A percentile compares a stretch with the other conserved stretches of the same genome.
Evolutionary conservation across 2,888 invertebrate genomes (phyloP).

Genomic region (Cerceris ruficornis): DNA sequence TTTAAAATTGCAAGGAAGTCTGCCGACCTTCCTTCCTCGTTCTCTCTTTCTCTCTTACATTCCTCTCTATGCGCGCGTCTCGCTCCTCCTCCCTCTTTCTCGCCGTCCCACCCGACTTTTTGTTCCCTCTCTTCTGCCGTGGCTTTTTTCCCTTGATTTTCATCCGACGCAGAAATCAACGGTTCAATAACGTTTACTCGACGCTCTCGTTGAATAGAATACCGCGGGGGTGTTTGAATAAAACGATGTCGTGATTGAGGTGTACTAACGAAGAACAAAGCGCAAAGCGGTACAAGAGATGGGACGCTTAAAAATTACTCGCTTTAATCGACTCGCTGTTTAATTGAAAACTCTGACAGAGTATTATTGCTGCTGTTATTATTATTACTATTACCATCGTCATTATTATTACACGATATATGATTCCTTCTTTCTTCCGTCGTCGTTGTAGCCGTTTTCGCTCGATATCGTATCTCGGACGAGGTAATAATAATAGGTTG

Average conservation of each 20-base stretch:
- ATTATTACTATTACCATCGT: too few relatives aligned
- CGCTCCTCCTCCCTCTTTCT: neutral
- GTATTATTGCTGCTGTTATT: too few relatives aligned
- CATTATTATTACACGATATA: too few relatives aligned
- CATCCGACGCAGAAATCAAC: neutral
- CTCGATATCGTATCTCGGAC: neutral
- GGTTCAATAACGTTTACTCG: neutral
- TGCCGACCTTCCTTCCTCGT: slow-evolving; percentile 13
- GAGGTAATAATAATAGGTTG: slow-evolving; percentile 5
- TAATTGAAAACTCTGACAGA: too few relatives aligned
- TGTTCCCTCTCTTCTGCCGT: neutral
- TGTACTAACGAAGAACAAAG: too few relatives aligned
- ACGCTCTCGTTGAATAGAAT: neutral
- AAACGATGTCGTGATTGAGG: too few relatives aligned
- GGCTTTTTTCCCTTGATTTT: neutral
- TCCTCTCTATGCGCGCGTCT: slow-evolving; percentile 4
- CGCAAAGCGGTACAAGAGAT: too few relatives aligned
- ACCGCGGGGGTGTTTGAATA: neutral
- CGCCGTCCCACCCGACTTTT: neutral
- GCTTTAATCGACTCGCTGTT: too few relatives aligned
- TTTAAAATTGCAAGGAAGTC: slow-evolving; percentile 59
- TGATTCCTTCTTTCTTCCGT: too few relatives aligned
- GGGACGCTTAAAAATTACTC: too few relatives aligned
- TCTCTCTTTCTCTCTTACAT: slow-evolving; percentile 8
- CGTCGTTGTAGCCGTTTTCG: neutral